Conservation (phyloP, 2,797 vertebrate species). For the Liparis tanakae region DNA sequence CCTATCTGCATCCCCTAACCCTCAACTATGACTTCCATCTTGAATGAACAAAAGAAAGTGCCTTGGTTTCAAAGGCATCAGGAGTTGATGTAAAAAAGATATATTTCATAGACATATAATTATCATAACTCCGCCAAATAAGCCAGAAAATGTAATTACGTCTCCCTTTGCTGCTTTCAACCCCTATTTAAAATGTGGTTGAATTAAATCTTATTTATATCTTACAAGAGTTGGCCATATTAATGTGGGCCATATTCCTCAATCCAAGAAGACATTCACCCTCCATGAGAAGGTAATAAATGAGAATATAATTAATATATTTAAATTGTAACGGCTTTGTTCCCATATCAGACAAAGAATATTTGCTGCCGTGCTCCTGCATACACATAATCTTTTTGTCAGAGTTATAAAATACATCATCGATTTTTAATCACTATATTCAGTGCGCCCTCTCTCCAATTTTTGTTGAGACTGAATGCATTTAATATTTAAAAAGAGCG, state of each 20-base stretch:
- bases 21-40: conserved; percentile 14
- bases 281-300: conserved; percentile 63
- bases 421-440: conserved; percentile 61
- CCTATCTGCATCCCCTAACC: conserved; percentile 21
- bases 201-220: conserved; percentile 79
- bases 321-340: conserved; percentile 59
- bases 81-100: conserved; percentile 49
- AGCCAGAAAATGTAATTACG: conserved; percentile 79
- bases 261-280: conserved; percentile 68
- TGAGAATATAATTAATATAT: conserved; percentile 70
- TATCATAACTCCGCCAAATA: conserved; percentile 78
- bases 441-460: conserved; percentile 19
- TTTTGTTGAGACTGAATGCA: conserved; percentile 51
- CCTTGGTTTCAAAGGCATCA: conserved; percentile 66
- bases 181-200: conserved; percentile 70
- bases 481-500: conserved; percentile 56
- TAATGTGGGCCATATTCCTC: conserved; percentile 59
- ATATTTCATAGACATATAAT: conserved; percentile 69
- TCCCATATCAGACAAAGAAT: conserved; percentile 51
- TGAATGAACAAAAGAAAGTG: conserved; percentile 62
- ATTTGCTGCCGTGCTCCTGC: conserved; percentile 45
- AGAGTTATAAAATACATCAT: conserved; percentile 67
- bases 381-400: conserved; percentile 73
- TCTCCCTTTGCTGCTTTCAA: conserved; percentile 63
- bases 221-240: conserved; percentile 59